Percentiles rank a stretch among this genome's conserved stretches.
These are phyloP conservation scores for Tenthredo amoena DNA, from an alignment of 2,888 invertebrate species.

Conservation along the genomic window DNA sequence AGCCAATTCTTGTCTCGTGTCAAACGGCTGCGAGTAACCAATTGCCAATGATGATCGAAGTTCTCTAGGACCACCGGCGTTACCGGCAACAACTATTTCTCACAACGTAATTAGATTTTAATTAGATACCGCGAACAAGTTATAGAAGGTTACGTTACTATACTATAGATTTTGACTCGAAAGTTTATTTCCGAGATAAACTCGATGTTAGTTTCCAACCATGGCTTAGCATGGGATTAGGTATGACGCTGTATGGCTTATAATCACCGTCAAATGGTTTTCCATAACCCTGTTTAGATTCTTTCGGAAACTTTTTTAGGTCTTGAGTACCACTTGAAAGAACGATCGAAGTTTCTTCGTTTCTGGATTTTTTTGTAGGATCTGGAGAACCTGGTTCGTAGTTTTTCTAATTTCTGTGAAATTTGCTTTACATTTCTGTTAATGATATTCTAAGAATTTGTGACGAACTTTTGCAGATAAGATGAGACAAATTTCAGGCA, in stretches of 20 bases:
- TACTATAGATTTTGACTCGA: background rate
- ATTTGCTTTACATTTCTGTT: background rate
- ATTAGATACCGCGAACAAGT: conserved; percentile 10
- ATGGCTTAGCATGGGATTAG: background rate
- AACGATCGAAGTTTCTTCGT: background rate
- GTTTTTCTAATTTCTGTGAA: background rate
- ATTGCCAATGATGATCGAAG: conserved; percentile 30
- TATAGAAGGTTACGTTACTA: background rate
- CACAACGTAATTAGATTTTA: conserved; percentile 6
- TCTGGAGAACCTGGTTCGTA: no score
- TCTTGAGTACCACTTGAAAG: background rate
- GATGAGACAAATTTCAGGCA: background rate
- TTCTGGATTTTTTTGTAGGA: no score
- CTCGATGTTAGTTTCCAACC: background rate
- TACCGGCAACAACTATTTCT: background rate
- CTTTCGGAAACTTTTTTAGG: background rate
- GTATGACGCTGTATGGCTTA: no score
- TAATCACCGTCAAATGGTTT: background rate
- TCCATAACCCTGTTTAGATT: background rate
- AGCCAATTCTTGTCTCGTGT: background rate
- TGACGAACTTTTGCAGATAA: background rate
- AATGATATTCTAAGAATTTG: background rate
- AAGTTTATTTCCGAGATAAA: background rate
- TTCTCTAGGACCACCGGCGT: background rate
- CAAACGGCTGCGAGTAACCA: background rate